Conservation (phyloP, 1,140 invertebrate species). For the Drosophila ambigua region DNA sequence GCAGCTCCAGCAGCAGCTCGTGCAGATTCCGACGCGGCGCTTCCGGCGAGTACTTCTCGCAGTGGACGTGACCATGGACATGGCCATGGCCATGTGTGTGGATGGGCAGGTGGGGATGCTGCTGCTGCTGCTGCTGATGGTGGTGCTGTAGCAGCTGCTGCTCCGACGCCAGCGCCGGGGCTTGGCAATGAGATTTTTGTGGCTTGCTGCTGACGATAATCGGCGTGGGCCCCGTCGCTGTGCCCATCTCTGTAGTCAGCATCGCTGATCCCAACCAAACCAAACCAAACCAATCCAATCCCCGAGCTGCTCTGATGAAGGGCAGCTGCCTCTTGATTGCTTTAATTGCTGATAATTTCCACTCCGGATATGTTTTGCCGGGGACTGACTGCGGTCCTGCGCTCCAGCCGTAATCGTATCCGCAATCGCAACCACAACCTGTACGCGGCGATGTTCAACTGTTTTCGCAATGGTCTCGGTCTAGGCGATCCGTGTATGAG, state of each 20-base stretch:
- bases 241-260: conserved; percentile 63
- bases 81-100: conserved; percentile 22
- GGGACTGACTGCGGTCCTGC: too few species aligned
- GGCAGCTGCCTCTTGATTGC: too few species aligned
- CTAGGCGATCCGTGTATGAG: conserved; percentile 30
- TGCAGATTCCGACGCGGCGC: conserved; percentile 68
- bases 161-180: conserved; percentile 18
- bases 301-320: too few species aligned
- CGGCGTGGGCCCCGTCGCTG: conserved; percentile 31
- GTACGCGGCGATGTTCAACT: conserved; percentile 40
- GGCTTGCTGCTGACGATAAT: conserved; percentile 51
- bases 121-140: conserved; percentile 30
- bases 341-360: too few species aligned
- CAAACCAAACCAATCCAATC: too few species aligned
- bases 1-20: conserved; percentile 86
- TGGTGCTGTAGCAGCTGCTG: conserved; percentile 45
- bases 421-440: conserved; percentile 13
- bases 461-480: conserved; percentile 40
- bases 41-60: conserved; percentile 80
- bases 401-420: background rate
- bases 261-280: conserved; percentile 16
- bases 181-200: conserved; percentile 57
- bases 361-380: too few species aligned
- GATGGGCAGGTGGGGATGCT: conserved; percentile 14
- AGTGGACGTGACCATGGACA: conserved; percentile 12